phyloP scores from a whole-genome alignment of 2,888 invertebrate species.

The Cyclophora punctaria region DNA sequence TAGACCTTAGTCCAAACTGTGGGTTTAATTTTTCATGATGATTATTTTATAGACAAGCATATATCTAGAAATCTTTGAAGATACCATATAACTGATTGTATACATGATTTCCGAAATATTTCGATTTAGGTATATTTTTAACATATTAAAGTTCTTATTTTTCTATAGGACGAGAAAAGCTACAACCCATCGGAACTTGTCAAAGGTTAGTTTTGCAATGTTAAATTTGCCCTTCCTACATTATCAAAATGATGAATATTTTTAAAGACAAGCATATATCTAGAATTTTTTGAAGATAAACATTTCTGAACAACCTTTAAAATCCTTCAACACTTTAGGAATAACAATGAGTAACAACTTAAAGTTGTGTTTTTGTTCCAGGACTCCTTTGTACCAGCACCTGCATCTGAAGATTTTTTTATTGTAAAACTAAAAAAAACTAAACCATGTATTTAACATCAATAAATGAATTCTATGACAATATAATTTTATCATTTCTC shows the following conservation, averaged over 20 bases:
- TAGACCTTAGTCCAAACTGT: too few species aligned
- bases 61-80: constrained; percentile 20
- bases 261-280: constrained; percentile 54
- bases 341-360: too few species aligned
- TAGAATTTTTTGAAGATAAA: constrained; percentile 44
- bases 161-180: not conserved
- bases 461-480: constrained; percentile 2
- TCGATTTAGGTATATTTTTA: too few species aligned
- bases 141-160: too few species aligned
- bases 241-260: constrained; percentile 28
- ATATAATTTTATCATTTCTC: constrained; percentile 14
- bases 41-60: constrained; percentile 20
- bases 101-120: too few species aligned
- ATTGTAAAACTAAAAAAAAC: not conserved
- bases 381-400: too few species aligned
- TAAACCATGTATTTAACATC: not conserved
- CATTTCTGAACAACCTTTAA: constrained; percentile 22
- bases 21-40: constrained; percentile 11
- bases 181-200: not conserved
- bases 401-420: not conserved
- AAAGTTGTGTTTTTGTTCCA: too few species aligned
- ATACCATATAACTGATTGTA: not conserved
- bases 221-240: not conserved
- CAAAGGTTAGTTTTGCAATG: not conserved
- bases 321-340: too few species aligned